These are phyloP conservation scores for Heloderma charlesbogerti DNA, from an alignment of 2,113 vertebrate genomes.

Conservation along the genomic window DNA sequence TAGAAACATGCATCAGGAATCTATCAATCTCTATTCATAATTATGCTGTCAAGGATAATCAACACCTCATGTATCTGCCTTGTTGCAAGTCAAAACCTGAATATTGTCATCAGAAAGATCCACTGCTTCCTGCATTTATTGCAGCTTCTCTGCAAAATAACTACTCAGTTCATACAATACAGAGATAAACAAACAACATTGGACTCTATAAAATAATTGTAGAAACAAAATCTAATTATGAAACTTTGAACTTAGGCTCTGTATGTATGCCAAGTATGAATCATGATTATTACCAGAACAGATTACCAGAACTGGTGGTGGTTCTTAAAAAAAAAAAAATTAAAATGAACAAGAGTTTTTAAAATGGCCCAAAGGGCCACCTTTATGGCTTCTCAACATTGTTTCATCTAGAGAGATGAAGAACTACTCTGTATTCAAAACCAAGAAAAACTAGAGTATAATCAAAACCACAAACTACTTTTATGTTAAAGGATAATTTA, in stretches of 20 bases:
- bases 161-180: slow-evolving; percentile 45
- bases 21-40: slow-evolving; percentile 1
- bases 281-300: slow-evolving; percentile 27
- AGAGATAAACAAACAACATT: slow-evolving; percentile 33
- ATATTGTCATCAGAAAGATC: slow-evolving; percentile 30
- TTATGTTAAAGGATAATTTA: slow-evolving; percentile 35
- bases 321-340: not conserved
- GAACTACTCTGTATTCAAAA: not conserved
- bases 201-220: slow-evolving; percentile 61
- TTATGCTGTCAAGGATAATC: slow-evolving; percentile 6
- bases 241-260: slow-evolving; percentile 24
- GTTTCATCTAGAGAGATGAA: slow-evolving; percentile 29
- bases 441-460: not conserved
- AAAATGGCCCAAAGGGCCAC: slow-evolving; percentile 32
- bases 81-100: not conserved
- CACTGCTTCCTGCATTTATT: slow-evolving; percentile 28
- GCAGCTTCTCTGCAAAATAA: slow-evolving; percentile 48
- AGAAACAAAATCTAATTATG: slow-evolving; percentile 48
- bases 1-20: slow-evolving; percentile 41
- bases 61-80: not conserved
- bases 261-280: slow-evolving; percentile 47
- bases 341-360: slow-evolving; percentile 17
- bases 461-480: slow-evolving; percentile 5
- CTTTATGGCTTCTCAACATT: slow-evolving; percentile 8
- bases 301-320: not conserved